These are phyloP conservation scores for Luffia ferchaultella DNA, from an alignment of 2,888 invertebrate genomes.

Conservation along the genomic window DNA sequence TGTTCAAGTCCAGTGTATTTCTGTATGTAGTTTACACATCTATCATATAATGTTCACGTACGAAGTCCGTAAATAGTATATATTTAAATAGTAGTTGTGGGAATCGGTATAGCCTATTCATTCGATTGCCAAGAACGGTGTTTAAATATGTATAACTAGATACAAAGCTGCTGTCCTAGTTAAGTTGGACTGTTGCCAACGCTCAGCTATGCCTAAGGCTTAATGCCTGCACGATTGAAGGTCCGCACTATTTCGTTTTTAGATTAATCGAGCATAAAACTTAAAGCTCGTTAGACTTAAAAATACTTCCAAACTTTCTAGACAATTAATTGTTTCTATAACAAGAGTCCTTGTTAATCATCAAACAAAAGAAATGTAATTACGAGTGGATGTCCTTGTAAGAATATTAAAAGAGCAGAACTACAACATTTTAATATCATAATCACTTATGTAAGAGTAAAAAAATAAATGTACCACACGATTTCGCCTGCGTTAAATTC, in stretches of 20 bases:
- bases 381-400: no score
- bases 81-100: neutral
- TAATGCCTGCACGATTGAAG: neutral
- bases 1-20: no score
- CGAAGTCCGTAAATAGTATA: neutral
- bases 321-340: no score
- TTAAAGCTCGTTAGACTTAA: neutral
- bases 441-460: no score
- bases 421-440: no score
- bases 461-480: no score
- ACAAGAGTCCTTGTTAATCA: no score
- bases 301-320: neutral
- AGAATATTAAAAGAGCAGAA: no score
- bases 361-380: no score
- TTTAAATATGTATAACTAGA: neutral
- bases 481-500: no score
- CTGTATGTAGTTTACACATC: neutral
- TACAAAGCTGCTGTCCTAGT: constrained; percentile 32
- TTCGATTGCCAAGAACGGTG: constrained; percentile 50
- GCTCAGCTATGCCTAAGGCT: constrained; percentile 25
- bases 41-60: neutral
- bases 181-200: constrained; percentile 50
- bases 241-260: neutral
- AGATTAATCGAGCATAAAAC: neutral
- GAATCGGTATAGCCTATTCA: constrained; percentile 31